phyloP scores from a whole-genome alignment of 2,888 invertebrate genomes.

The Leucania comma region DNA sequence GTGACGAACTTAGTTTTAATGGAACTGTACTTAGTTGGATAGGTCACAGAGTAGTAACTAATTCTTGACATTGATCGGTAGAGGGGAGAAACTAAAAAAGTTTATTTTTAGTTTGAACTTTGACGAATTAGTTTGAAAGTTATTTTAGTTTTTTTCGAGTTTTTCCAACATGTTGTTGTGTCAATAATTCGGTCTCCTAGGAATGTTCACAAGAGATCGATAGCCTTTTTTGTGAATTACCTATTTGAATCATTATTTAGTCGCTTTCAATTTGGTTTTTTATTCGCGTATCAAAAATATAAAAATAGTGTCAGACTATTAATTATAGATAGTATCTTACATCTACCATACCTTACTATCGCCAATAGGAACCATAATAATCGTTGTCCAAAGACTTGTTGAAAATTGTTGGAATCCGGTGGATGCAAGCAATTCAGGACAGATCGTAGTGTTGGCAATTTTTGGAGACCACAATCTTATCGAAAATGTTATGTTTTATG shows the following conservation, averaged over 20 bases:
- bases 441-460: too few relatives aligned
- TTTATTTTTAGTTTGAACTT: constrained; percentile 19
- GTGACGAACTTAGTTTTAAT: neutral
- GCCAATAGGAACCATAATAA: too few relatives aligned
- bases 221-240: neutral
- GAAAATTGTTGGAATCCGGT: too few relatives aligned
- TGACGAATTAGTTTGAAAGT: constrained; percentile 28
- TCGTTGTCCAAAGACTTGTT: too few relatives aligned
- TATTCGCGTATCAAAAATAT: too few relatives aligned
- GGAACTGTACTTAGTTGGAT: neutral
- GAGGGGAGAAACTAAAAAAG: too few relatives aligned
- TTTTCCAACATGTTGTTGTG: neutral
- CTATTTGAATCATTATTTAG: neutral
- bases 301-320: too few relatives aligned
- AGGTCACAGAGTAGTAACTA: constrained; percentile 20
- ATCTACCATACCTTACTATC: too few relatives aligned
- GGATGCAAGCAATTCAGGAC: too few relatives aligned
- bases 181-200: neutral
- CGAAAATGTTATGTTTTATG: too few relatives aligned
- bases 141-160: constrained; percentile 2
- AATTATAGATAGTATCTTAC: too few relatives aligned
- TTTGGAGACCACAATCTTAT: too few relatives aligned
- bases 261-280: neutral
- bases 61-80: constrained; percentile 13
- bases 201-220: neutral